These are phyloP conservation scores for Podotricha telesiphe DNA, from an alignment of 2,888 invertebrate species.

Conservation along the genomic window DNA sequence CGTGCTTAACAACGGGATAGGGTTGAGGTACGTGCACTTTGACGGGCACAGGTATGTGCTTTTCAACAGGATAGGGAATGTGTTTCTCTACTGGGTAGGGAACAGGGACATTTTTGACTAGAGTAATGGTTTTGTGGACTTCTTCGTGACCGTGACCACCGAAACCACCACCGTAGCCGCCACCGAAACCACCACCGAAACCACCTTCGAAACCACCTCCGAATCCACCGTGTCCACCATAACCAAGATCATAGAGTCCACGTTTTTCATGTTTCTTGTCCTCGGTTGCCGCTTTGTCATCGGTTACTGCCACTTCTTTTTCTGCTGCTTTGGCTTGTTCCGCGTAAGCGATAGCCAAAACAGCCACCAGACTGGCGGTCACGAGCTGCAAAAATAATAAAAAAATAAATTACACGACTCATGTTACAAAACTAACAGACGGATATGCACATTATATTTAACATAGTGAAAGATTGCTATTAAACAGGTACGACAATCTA, in stretches of 20 bases:
- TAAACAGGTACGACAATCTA: conserved; percentile 30
- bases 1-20: conserved; percentile 86
- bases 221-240: conserved; percentile 66
- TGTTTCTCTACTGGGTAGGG: conserved; percentile 89
- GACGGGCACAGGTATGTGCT: conserved; percentile 84
- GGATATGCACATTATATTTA: conserved; percentile 5
- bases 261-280: conserved; percentile 91
- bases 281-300: conserved; percentile 79
- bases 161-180: conserved; percentile 53
- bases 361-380: conserved; percentile 86
- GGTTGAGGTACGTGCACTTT: conserved; percentile 87
- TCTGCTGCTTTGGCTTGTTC: conserved; percentile 84
- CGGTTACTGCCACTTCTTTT: conserved; percentile 83
- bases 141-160: conserved; percentile 77
- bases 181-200: conserved; percentile 63
- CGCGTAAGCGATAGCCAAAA: conserved; percentile 83
- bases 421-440: conserved; percentile 2
- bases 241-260: conserved; percentile 85
- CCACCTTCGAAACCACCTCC: conserved; percentile 55
- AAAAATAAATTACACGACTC: conserved; percentile 35
- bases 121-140: conserved; percentile 87
- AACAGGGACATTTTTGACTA: conserved; percentile 88
- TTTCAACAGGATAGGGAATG: conserved; percentile 87
- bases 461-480: conserved; percentile 25
- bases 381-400: conserved; percentile 72